A percentile compares a stretch with the other conserved stretches of the same genome.
Evolutionary conservation across 2,888 invertebrate species (phyloP).

Genomic region (Harmothoe impar): DNA sequence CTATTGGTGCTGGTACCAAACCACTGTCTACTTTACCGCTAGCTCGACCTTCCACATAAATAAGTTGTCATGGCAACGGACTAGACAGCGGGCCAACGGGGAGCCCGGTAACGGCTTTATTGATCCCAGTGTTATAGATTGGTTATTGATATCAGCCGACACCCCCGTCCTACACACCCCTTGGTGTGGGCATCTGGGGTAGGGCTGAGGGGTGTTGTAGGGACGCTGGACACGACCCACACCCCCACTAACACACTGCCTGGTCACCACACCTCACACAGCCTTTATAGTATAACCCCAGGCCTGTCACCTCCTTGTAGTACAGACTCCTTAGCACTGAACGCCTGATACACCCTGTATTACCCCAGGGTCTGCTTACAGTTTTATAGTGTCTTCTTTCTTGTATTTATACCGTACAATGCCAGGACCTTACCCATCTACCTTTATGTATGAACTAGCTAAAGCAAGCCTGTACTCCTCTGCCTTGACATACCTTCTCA

Average conservation of each 20-base stretch:
- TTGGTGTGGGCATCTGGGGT: background rate
- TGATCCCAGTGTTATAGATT: background rate
- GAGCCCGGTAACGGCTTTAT: background rate
- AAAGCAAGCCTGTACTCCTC: too few species aligned
- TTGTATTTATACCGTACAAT: too few species aligned
- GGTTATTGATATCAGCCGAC: conserved; percentile 33
- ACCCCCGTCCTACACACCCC: background rate
- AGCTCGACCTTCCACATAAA: conserved; percentile 30
- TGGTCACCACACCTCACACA: background rate
- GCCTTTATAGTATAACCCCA: background rate
- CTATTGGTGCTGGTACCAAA: background rate
- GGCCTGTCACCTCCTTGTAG: background rate
- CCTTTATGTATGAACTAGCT: too few species aligned
- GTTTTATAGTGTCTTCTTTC: too few species aligned
- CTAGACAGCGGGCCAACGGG: conserved; percentile 22
- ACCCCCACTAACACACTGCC: background rate
- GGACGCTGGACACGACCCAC: background rate
- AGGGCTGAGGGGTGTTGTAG: background rate
- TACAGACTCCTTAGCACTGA: background rate
- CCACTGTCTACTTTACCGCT: conserved; percentile 21
- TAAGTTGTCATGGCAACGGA: conserved; percentile 42
- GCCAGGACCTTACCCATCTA: too few species aligned
- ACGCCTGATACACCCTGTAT: too few species aligned
- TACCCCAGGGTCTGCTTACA: too few species aligned
- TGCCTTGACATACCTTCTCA: too few species aligned